Conservation (phyloP, 2,888 invertebrate species). For the Scelioninae gen. 1 region DNA sequence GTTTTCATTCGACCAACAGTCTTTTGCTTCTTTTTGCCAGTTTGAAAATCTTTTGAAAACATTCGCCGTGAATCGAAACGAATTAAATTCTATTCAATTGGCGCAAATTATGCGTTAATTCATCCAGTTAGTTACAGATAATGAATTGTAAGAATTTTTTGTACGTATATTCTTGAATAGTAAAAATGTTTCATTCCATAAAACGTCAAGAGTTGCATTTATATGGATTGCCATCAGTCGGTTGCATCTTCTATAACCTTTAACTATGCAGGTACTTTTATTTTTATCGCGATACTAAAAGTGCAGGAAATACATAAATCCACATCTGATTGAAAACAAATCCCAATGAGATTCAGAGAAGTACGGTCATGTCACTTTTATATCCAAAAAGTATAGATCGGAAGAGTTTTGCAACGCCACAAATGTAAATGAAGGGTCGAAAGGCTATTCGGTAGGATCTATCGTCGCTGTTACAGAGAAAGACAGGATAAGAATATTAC, state of each 20-base stretch:
- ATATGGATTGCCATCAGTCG: constrained; percentile 18
- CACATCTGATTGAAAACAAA: constrained; percentile 64
- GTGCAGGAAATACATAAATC: constrained; percentile 42
- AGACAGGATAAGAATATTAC: constrained; percentile 65
- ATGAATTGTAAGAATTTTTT: too few species aligned
- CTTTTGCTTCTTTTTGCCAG: constrained; percentile 24
- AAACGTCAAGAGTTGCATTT: constrained; percentile 12
- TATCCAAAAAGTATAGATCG: constrained; percentile 47
- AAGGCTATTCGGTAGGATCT: constrained; percentile 58
- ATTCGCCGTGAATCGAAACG: constrained; percentile 18
- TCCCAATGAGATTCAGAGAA: constrained; percentile 46
- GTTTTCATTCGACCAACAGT: constrained; percentile 50
- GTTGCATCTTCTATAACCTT: constrained; percentile 24
- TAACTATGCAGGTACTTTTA: constrained; percentile 18
- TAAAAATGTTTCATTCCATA: background rate
- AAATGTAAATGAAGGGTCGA: constrained; percentile 69
- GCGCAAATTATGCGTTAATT: background rate
- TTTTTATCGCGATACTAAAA: constrained; percentile 39
- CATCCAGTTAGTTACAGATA: too few species aligned
- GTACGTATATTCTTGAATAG: too few species aligned
- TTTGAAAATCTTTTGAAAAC: constrained; percentile 14
- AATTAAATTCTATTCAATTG: constrained; percentile 13
- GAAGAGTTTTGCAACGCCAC: constrained; percentile 44
- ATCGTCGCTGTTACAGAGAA: constrained; percentile 42
- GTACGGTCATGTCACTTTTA: constrained; percentile 45